Base-by-base conservation (phyloP, 2,113 vertebrate species). In the Podiceps cristatus region DNA sequence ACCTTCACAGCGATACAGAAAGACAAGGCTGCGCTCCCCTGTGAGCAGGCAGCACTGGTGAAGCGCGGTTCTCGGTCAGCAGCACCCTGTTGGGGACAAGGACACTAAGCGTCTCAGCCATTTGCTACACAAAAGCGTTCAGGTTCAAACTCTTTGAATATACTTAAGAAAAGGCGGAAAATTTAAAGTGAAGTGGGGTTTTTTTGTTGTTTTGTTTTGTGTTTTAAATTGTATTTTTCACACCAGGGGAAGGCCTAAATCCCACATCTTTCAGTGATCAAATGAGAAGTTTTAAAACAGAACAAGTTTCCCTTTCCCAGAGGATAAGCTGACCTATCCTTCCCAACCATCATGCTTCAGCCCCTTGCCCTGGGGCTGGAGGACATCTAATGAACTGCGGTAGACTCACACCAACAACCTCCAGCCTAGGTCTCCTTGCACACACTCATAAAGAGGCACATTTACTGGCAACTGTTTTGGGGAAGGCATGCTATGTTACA, bases 21-120 rank as follows among this genome's bases (percentile, higher is more conserved):
- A 47, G 13, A 42, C 0, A 3, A 47, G 55, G 31, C 55, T 31
- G 55, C 1, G 5, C 28, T 78, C 60, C n/a, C 35, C 37, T 11
- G 29, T 0, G 12, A 86, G 75, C 37, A 60, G 27, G 29, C 58
- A 44, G 63, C 0, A 0, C 49, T 19, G 27, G 29, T 9, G 13
- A 66, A 31, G 15, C 3, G 37, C 3, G 4, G 29, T 22, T 66
- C 67, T 68, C 37, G 64, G 77, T 37, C 25, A 42, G 75, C 47
- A 71, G 80, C 40, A 79, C 3, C 15, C 24, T 27, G 8, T 5
- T 0, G 2, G 47, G 35, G 33, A 72, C 35, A 47, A 50, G 28
- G 37, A 59, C 1, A 1, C 9, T 29, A 28, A 53, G 9, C 1
- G 11, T 45, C 60, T 55, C 60, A n/a, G 62, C 15, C 40, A 13